phyloP scores from a whole-genome alignment of 2,888 invertebrate species.

The Omphaloscelis lunosa region DNA sequence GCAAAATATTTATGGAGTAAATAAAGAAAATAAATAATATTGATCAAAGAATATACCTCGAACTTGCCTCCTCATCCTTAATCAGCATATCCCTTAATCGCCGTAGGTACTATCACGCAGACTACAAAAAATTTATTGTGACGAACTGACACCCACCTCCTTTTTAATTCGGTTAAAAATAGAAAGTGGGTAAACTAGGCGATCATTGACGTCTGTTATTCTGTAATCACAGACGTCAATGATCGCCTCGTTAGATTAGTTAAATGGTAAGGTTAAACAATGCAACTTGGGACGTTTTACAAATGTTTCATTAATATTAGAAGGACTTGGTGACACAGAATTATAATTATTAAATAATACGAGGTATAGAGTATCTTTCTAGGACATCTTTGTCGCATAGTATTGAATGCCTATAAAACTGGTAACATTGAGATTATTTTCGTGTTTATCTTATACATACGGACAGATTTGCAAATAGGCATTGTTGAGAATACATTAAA shows the following conservation, averaged over 20 bases:
- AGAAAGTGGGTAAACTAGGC: too few species aligned
- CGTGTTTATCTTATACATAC: background rate
- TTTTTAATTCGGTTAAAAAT: too few species aligned
- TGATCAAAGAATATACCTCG: too few species aligned
- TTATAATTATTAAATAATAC: background rate
- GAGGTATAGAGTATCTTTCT: background rate
- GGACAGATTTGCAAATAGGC: background rate
- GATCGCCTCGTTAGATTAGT: conserved; percentile 18
- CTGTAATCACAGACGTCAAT: conserved; percentile 13
- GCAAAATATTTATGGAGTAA: too few species aligned
- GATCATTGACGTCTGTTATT: too few species aligned
- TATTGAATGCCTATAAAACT: background rate
- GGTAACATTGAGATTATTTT: conserved; percentile 3
- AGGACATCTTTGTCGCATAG: background rate
- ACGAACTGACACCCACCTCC: too few species aligned
- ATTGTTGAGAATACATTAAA: too few species aligned
- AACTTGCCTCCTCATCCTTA: background rate
- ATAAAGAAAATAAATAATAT: too few species aligned
- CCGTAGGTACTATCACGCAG: too few species aligned
- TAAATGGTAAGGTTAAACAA: conserved; percentile 54
- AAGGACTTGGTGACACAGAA: conserved; percentile 1
- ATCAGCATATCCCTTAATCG: background rate
- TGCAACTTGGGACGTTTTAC: conserved; percentile 6
- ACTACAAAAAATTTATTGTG: too few species aligned
- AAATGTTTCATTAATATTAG: background rate